Evolutionary conservation across 2,113 vertebrate genomes (phyloP).

Genomic region (Salvelinus fontinalis): DNA sequence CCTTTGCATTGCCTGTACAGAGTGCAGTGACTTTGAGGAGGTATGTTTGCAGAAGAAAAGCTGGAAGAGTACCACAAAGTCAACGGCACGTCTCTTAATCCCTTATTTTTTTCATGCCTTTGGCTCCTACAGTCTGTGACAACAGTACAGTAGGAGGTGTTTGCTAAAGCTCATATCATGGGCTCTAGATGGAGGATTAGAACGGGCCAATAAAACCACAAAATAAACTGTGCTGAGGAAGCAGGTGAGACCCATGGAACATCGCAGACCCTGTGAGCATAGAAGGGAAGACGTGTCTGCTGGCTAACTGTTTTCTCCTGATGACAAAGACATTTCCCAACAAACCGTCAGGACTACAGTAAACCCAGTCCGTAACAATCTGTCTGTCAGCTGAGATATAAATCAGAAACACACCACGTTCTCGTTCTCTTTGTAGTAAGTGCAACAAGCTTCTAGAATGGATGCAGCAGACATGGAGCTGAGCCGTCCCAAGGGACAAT

Average conservation of each 20-base stretch:
- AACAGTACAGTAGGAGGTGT: conserved; percentile 32
- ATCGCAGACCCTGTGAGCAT: conserved; percentile 20
- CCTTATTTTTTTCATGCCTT: conserved; percentile 38
- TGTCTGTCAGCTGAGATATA: background rate
- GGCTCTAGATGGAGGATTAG: conserved; percentile 30
- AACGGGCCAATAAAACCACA: conserved; percentile 38
- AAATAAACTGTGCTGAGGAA: conserved; percentile 40
- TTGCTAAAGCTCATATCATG: conserved; percentile 32
- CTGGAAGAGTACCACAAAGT: conserved; percentile 27
- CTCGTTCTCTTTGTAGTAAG: conserved; percentile 16
- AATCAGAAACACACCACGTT: background rate
- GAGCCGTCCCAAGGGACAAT: conserved; percentile 32
- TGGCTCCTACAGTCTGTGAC: conserved; percentile 14
- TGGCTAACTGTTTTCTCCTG: conserved; percentile 16
- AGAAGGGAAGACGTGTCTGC: background rate
- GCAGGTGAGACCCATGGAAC: conserved; percentile 40
- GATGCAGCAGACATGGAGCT: conserved; percentile 16
- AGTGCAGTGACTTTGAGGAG: background rate
- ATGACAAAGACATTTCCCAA: conserved; percentile 26
- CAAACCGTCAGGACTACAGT: conserved; percentile 26
- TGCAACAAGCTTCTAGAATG: conserved; percentile 39
- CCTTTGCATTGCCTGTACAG: background rate
- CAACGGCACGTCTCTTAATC: conserved; percentile 15
- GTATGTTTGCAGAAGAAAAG: conserved; percentile 8
- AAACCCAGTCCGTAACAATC: background rate